Percentiles rank a stretch among this genome's conserved stretches.
These are phyloP conservation scores for Micrastur ruficollis DNA, from an alignment of 2,797 vertebrate genomes.

Conservation along the genomic window DNA sequence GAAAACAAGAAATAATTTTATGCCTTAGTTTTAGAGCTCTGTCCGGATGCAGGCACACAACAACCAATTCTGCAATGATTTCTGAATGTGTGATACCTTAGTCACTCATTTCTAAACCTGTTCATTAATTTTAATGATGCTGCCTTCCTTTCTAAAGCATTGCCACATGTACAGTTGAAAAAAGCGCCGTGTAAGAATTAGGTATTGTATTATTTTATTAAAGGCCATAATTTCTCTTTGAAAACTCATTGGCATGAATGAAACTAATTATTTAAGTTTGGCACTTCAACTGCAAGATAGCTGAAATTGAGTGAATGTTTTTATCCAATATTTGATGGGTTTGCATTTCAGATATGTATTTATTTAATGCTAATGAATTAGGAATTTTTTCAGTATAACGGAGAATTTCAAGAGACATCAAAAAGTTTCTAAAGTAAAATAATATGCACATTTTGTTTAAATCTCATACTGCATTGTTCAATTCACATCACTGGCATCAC, in stretches of 20 bases:
- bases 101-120: not conserved
- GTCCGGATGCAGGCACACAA: not conserved
- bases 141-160: not conserved
- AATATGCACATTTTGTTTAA: not conserved
- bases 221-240: not conserved
- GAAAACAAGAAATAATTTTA: not conserved
- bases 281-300: not conserved
- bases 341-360: not conserved
- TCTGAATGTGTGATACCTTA: not conserved
- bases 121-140: not conserved
- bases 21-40: not conserved
- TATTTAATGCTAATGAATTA: not conserved
- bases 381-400: not conserved
- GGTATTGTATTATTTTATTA: not conserved
- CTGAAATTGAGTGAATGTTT: not conserved
- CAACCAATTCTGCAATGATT: not conserved
- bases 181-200: not conserved
- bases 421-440: not conserved
- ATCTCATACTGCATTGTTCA: not conserved
- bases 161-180: not conserved
- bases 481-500: not conserved
- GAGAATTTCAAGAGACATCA: not conserved
- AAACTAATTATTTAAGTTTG: not conserved
- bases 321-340: not conserved
- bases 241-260: not conserved